Conservation (phyloP, 1,140 invertebrate genomes). For the Aphis craccivora region DNA sequence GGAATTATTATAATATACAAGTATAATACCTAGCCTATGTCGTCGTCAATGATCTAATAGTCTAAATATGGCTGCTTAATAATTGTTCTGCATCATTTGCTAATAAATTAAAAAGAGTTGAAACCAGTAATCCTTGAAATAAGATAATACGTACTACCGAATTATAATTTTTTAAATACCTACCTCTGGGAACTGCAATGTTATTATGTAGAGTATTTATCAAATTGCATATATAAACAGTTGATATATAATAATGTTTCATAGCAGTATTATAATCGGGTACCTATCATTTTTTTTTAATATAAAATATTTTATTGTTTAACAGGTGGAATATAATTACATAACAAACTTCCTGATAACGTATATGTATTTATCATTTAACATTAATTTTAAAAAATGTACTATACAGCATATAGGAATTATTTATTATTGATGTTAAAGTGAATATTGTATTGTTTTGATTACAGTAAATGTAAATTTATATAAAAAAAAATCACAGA, state of each 20-base stretch:
- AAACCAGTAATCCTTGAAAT: constrained; percentile 33
- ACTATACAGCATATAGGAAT: background rate
- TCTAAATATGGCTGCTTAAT: constrained; percentile 36
- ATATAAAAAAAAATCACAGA: background rate
- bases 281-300: background rate
- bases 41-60: constrained; percentile 15
- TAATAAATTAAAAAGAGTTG: background rate
- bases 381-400: background rate
- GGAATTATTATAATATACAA: background rate
- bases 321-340: background rate
- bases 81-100: background rate
- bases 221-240: too few relatives aligned
- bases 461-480: background rate
- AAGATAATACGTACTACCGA: background rate
- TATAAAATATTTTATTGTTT: background rate
- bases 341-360: background rate
- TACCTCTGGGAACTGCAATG: background rate
- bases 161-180: background rate
- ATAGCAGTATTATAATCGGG: background rate
- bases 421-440: background rate
- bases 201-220: background rate
- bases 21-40: background rate
- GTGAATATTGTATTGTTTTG: background rate
- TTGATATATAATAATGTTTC: background rate
- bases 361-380: background rate